phyloP scores from a whole-genome alignment of 2,888 invertebrate species.

The Cataglyphis livida region DNA sequence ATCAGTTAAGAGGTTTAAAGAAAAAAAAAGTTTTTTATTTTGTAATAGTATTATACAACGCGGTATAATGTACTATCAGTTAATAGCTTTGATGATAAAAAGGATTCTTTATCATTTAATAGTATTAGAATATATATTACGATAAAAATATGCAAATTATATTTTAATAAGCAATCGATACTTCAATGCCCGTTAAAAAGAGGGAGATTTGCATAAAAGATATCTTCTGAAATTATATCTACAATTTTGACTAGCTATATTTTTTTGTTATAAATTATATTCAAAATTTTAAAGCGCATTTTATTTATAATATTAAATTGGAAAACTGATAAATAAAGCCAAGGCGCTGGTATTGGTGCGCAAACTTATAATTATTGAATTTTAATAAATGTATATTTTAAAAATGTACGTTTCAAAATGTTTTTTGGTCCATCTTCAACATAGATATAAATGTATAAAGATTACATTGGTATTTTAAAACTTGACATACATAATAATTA shows the following conservation, averaged over 20 bases:
- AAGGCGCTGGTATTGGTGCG: too few species aligned
- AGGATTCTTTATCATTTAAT: constrained; percentile 10
- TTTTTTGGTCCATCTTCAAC: too few species aligned
- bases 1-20: constrained; percentile 42
- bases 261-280: background rate
- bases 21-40: constrained; percentile 44
- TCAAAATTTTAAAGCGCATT: background rate
- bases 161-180: constrained; percentile 23
- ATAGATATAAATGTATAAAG: too few species aligned
- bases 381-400: too few species aligned
- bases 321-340: too few species aligned
- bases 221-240: constrained; percentile 4
- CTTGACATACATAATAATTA: too few species aligned
- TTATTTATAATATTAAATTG: background rate
- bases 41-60: constrained; percentile 39
- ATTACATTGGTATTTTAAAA: too few species aligned
- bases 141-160: constrained; percentile 29
- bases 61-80: constrained; percentile 23
- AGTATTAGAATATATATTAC: background rate
- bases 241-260: background rate
- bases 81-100: constrained; percentile 26
- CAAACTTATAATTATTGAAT: too few species aligned
- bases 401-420: too few species aligned
- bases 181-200: background rate
- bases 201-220: background rate